Percentiles rank a stretch among this genome's conserved stretches.
Conservation (phyloP, 2,888 invertebrate species). For the Lutraria lutraria region DNA sequence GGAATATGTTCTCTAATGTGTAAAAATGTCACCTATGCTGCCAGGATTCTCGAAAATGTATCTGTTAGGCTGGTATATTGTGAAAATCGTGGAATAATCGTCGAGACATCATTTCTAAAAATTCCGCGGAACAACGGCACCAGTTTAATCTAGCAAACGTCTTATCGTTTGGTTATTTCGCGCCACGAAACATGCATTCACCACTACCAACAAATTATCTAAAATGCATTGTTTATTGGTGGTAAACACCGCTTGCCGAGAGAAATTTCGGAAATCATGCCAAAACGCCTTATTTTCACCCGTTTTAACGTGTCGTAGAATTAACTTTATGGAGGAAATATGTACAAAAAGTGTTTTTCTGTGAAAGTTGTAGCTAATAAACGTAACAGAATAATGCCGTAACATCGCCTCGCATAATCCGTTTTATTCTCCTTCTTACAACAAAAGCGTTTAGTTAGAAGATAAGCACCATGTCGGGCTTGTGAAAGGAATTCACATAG, state of each 20-base stretch:
- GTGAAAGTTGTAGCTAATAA: slow-evolving; percentile 35
- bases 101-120: slow-evolving; percentile 54
- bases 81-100: slow-evolving; percentile 52
- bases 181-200: slow-evolving; percentile 44
- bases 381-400: slow-evolving; percentile 9
- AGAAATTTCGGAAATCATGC: slow-evolving; percentile 29
- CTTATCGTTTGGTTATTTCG: slow-evolving; percentile 43
- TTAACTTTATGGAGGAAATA: slow-evolving; percentile 35
- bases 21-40: slow-evolving; percentile 71
- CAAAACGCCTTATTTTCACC: slow-evolving; percentile 56
- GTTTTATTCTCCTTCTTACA: slow-evolving; percentile 1
- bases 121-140: slow-evolving; percentile 60
- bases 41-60: slow-evolving; percentile 58
- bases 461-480: background rate
- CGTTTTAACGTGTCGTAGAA: slow-evolving; percentile 55
- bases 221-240: slow-evolving; percentile 51
- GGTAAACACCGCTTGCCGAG: slow-evolving; percentile 13
- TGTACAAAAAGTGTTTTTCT: slow-evolving; percentile 22
- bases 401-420: slow-evolving; percentile 34
- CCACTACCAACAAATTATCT: slow-evolving; percentile 58
- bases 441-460: background rate
- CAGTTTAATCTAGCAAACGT: slow-evolving; percentile 52
- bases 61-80: slow-evolving; percentile 42
- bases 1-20: slow-evolving; percentile 57
- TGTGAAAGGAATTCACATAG: slow-evolving; percentile 7